A percentile compares a stretch with the other conserved stretches of the same genome.
These are phyloP conservation scores for Melieria omissa DNA, from an alignment of 2,888 invertebrate species.

Conservation along the genomic window DNA sequence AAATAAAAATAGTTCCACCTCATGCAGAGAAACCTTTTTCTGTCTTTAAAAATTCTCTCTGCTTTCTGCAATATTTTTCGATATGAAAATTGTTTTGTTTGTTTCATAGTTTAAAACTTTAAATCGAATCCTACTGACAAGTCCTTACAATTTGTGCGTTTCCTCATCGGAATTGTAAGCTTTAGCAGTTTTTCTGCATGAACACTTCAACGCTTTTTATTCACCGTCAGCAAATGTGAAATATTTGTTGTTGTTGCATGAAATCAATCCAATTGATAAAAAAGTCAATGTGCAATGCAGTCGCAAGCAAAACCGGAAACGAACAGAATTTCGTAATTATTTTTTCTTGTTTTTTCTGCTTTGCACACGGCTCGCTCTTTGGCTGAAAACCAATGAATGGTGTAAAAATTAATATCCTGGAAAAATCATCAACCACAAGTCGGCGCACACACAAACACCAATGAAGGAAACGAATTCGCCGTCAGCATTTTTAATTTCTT, in stretches of 20 bases:
- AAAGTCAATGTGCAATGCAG: constrained; percentile 31
- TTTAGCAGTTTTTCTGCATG: constrained; percentile 61
- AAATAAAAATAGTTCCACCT: no score
- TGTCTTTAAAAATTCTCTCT: no score
- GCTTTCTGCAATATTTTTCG: no score
- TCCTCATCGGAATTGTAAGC: constrained; percentile 35
- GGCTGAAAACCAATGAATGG: constrained; percentile 58
- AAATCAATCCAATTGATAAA: constrained; percentile 54
- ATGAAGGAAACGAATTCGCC: constrained; percentile 22
- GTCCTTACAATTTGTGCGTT: not conserved
- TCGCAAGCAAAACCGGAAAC: constrained; percentile 33
- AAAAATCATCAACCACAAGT: constrained; percentile 42
- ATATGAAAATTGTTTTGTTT: no score
- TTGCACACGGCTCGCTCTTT: constrained; percentile 15
- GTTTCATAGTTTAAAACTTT: not conserved
- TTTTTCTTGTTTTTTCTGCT: constrained; percentile 26
- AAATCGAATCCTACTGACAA: constrained; percentile 3
- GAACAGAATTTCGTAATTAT: not conserved
- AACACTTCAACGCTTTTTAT: constrained; percentile 39
- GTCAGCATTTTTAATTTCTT: constrained; percentile 42
- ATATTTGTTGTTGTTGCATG: constrained; percentile 38
- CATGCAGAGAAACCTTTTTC: no score
- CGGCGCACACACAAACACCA: constrained; percentile 17
- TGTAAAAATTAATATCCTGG: constrained; percentile 65
- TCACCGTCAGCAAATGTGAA: constrained; percentile 33